Conservation (phyloP, 2,888 invertebrate species). For the Chaitophorus viminalis region DNA sequence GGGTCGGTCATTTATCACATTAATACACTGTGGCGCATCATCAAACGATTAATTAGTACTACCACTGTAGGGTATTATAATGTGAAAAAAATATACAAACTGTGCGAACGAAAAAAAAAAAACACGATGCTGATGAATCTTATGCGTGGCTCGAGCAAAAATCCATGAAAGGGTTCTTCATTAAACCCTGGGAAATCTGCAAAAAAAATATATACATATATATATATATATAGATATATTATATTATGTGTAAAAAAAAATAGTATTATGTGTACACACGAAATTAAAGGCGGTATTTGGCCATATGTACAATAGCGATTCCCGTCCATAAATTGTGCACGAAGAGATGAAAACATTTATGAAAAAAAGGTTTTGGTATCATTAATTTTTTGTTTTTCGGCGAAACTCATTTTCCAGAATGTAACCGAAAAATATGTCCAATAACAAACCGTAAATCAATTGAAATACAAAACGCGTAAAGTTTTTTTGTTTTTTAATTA, state of each 20-base stretch:
- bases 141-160: constrained; percentile 23
- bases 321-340: constrained; percentile 17
- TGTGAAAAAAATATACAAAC: constrained; percentile 4
- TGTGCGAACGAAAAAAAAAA: constrained; percentile 1
- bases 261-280: not conserved
- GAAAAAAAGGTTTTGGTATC: constrained; percentile 26
- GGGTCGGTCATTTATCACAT: constrained; percentile 59
- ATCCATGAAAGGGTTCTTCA: constrained; percentile 53
- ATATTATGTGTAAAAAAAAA: too few species aligned
- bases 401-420: not conserved
- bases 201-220: constrained; percentile 7
- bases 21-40: constrained; percentile 48
- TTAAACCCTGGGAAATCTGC: constrained; percentile 28
- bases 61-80: constrained; percentile 19
- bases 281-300: constrained; percentile 40
- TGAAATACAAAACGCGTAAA: not conserved
- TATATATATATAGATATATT: not conserved
- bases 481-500: not conserved
- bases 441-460: constrained; percentile 15
- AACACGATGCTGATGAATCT: constrained; percentile 35
- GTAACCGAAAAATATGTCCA: not conserved
- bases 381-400: constrained; percentile 37
- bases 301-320: constrained; percentile 20
- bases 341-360: not conserved
- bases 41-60: constrained; percentile 56